These are phyloP conservation scores for Drosophila lacertosa DNA, from an alignment of 1,140 invertebrate genomes.

Conservation along the genomic window DNA sequence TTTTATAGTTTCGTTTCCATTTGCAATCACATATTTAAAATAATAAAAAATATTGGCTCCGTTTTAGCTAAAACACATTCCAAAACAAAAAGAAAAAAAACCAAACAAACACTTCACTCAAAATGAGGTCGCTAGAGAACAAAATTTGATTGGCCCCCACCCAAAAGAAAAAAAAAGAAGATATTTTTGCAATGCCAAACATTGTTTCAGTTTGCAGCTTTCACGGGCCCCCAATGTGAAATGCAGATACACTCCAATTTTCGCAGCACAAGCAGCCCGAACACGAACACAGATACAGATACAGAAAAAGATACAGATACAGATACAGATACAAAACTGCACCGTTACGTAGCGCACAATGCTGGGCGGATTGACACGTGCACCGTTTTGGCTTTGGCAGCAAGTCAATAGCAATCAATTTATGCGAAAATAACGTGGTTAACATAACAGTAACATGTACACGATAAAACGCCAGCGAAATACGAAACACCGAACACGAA, in stretches of 20 bases:
- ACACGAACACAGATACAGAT: too few species aligned
- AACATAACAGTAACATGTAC: conserved; percentile 42
- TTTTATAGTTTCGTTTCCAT: conserved; percentile 16
- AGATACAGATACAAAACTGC: conserved; percentile 19
- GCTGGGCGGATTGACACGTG: conserved; percentile 49
- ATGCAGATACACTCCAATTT: conserved; percentile 14
- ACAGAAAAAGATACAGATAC: neutral
- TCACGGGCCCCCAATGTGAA: neutral
- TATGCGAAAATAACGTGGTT: conserved; percentile 68
- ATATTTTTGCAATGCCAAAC: conserved; percentile 1
- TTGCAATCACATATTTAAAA: neutral
- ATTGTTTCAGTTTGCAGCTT: neutral
- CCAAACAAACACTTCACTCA: conserved; percentile 34
- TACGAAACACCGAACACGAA: conserved; percentile 29
- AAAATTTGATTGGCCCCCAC: conserved; percentile 32
- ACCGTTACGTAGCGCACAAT: conserved; percentile 36
- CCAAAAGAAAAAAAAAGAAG: conserved; percentile 4
- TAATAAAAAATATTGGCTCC: conserved; percentile 27
- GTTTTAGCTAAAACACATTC: conserved; percentile 32
- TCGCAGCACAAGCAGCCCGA: conserved; percentile 10
- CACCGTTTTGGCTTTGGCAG: conserved; percentile 70
- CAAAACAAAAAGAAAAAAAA: too few species aligned
- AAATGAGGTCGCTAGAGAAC: conserved; percentile 33
- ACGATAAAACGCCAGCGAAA: conserved; percentile 32
- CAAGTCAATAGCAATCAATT: conserved; percentile 65